Percentiles rank a stretch among this genome's conserved stretches.
phyloP scores from a whole-genome alignment of 2,113 vertebrate species.

The Cairina moschata region DNA sequence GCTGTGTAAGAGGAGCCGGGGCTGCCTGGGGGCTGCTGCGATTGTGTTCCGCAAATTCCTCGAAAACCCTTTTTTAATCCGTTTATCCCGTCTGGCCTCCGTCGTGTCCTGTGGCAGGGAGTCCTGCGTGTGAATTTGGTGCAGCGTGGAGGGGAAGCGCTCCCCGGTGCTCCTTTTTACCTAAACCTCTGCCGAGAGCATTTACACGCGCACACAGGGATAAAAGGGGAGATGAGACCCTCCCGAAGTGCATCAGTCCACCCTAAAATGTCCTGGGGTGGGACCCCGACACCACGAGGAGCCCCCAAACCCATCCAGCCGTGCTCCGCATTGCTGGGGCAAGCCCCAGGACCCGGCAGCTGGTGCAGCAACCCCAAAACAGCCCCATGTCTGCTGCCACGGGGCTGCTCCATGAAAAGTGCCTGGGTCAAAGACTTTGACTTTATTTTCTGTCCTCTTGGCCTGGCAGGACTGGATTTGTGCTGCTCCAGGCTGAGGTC shows the following conservation, averaged over 20 bases:
- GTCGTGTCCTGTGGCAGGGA: not conserved
- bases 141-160: not conserved
- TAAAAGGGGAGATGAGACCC: not conserved
- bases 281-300: not conserved
- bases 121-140: accelerated
- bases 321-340: no score
- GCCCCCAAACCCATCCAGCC: no score
- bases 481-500: not conserved
- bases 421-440: not conserved
- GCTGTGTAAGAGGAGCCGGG: not conserved
- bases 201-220: accelerated
- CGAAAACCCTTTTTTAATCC: not conserved
- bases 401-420: not conserved
- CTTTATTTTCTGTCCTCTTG: accelerated
- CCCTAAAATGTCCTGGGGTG: not conserved
- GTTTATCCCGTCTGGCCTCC: not conserved
- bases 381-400: not conserved
- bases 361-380: not conserved
- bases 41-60: not conserved
- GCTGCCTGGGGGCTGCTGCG: not conserved
- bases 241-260: not conserved
- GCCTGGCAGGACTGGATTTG: not conserved
- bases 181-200: not conserved
- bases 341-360: not conserved
- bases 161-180: not conserved